These are phyloP conservation scores for Bombus superbus DNA, from an alignment of 1,140 invertebrate species.

Conservation along the genomic window DNA sequence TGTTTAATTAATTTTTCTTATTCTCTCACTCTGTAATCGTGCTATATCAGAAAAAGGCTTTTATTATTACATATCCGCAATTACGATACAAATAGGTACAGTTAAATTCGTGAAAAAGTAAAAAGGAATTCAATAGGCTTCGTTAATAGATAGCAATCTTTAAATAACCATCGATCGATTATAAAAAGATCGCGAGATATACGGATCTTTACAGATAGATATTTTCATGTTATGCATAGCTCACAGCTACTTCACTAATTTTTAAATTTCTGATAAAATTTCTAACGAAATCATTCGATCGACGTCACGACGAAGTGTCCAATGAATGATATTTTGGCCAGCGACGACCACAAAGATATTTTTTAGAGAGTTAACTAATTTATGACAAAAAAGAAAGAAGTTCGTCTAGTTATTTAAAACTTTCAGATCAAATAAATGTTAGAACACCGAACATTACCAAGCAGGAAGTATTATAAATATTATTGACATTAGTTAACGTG, in stretches of 20 bases:
- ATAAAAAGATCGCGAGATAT: not conserved
- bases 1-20: conserved; percentile 8
- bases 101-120: not conserved
- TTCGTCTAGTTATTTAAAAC: conserved; percentile 27
- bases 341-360: not conserved
- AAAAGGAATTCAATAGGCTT: not conserved
- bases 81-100: not conserved
- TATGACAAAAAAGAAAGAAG: not conserved
- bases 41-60: not conserved
- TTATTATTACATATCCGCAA: not conserved
- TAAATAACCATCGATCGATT: not conserved
- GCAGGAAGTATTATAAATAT: conserved; percentile 48
- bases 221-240: not conserved
- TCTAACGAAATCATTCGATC: too few species aligned
- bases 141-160: not conserved
- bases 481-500: conserved; percentile 6
- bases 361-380: not conserved
- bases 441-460: not conserved
- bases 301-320: not conserved
- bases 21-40: not conserved
- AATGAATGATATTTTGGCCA: not conserved
- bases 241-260: too few species aligned
- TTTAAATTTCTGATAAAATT: too few species aligned
- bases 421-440: conserved; percentile 56
- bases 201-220: not conserved